A percentile compares a stretch with the other conserved stretches of the same genome.
Conservation (phyloP, 2,888 invertebrate genomes). For the Lymantria monacha region DNA sequence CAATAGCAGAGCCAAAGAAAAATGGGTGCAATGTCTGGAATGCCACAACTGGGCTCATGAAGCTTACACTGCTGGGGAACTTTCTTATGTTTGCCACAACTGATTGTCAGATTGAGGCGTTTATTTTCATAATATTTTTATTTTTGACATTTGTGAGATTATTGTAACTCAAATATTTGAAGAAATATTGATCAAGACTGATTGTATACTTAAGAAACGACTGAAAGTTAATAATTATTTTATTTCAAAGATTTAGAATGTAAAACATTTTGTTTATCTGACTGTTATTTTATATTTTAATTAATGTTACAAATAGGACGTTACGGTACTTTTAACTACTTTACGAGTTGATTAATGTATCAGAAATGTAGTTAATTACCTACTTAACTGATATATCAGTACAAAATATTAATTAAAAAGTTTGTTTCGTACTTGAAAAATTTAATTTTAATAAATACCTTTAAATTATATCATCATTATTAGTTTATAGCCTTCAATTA, state of each 20-base stretch:
- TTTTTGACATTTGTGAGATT: background rate
- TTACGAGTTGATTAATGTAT: background rate
- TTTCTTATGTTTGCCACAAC: slow-evolving; percentile 16
- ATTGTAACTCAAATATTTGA: slow-evolving; percentile 1
- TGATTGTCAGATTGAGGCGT: slow-evolving; percentile 11
- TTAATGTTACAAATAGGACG: too few relatives aligned
- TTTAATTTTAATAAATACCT: background rate
- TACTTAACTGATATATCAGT: background rate
- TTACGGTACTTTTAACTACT: too few relatives aligned
- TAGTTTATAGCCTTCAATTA: background rate
- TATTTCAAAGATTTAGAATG: background rate
- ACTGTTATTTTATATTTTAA: background rate
- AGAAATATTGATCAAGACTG: background rate
- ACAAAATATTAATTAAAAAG: background rate
- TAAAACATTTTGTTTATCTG: background rate
- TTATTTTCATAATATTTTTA: slow-evolving; percentile 4
- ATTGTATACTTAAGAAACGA: background rate
- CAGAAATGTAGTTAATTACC: background rate
- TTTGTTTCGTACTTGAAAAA: background rate
- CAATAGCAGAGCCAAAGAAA: too few relatives aligned
- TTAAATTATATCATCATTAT: too few relatives aligned
- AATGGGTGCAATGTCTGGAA: too few relatives aligned
- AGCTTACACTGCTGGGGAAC: slow-evolving; percentile 9
- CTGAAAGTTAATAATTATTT: background rate
- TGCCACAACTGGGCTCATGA: too few relatives aligned